Base-by-base conservation (phyloP, 2,113 vertebrate genomes). In the Seriola rivoliana region DNA sequence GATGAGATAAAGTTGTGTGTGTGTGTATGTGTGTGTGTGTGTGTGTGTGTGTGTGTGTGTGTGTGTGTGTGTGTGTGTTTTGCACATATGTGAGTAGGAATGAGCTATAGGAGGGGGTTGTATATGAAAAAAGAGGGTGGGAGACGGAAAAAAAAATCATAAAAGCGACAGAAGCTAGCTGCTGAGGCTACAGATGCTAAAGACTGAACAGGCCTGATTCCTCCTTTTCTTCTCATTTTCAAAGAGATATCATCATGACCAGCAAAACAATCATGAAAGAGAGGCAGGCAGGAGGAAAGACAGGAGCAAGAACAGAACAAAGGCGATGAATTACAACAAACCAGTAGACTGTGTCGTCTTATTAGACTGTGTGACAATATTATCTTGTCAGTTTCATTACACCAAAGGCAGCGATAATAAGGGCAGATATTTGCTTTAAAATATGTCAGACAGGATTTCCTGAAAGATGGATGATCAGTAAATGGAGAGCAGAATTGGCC, bases 231-330 rank as follows among this genome's bases (percentile, higher is more conserved):
- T 86, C 78, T 78, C 21, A 2, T 85, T 91, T 93, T 95, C 93
- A 94, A 94, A 93, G 94, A 75, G 67, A 91, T 90, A 93, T 91
- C 92, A 91, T 93, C 92, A 86, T 72, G 78, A 88, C 82, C 90
- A 71, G 91, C 82, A 84, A 93, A 93, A 93, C 79, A 90, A 81
- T 91, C 84, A 88, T 85, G 82, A 92, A 88, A 91, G 86, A 72
- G 80, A 81, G 42, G 74, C 38, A 71, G 74, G 73, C 76, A 81
- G 81, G 62, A 81, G 77, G 57, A 76, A 70, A 75, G 82, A 80
- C 76, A 73, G 71, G 74, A 70, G 65, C 66, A 38, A 78, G 78
- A 75, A 68, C 78, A 87, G 82, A 77, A 91, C 81, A 88, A 90
- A 89, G 80, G 67, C 71, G 65, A 77, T 63, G 80, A 91, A 93